A percentile compares a stretch with the other conserved stretches of the same genome.
Conservation (phyloP, 2,797 vertebrate genomes). For the Nothura maculosa region DNA sequence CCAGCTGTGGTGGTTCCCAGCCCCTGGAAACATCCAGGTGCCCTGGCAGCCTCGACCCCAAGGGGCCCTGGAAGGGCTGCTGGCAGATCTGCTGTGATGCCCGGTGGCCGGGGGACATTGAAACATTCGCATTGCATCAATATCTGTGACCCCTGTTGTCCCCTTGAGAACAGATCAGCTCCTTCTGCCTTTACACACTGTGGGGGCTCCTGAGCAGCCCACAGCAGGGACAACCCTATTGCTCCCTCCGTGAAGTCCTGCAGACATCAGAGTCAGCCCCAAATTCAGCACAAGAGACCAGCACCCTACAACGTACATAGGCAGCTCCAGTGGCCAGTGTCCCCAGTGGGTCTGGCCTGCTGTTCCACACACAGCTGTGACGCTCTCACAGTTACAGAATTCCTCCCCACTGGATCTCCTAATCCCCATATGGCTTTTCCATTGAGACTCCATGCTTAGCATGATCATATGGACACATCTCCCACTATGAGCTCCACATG, state of each 20-base stretch:
- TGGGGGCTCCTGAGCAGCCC: too few relatives aligned
- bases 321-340: neutral
- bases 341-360: neutral
- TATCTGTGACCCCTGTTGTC: neutral
- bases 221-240: too few relatives aligned
- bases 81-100: neutral
- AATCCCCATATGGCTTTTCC: neutral
- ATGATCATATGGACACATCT: fast-evolving
- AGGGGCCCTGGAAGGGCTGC: neutral
- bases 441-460: neutral
- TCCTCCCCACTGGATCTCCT: neutral
- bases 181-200: fast-evolving
- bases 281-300: neutral
- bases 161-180: neutral
- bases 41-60: neutral
- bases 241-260: neutral
- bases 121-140: neutral
- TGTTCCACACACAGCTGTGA: neutral
- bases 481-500: neutral
- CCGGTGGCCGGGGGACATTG: fast-evolving
- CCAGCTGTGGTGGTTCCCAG: fast-evolving
- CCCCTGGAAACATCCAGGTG: neutral
- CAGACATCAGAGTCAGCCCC: too few relatives aligned
- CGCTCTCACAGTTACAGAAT: neutral
- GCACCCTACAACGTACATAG: too few relatives aligned